These are phyloP conservation scores for Eublepharis macularius DNA, from an alignment of 2,113 vertebrate genomes.

Conservation along the genomic window DNA sequence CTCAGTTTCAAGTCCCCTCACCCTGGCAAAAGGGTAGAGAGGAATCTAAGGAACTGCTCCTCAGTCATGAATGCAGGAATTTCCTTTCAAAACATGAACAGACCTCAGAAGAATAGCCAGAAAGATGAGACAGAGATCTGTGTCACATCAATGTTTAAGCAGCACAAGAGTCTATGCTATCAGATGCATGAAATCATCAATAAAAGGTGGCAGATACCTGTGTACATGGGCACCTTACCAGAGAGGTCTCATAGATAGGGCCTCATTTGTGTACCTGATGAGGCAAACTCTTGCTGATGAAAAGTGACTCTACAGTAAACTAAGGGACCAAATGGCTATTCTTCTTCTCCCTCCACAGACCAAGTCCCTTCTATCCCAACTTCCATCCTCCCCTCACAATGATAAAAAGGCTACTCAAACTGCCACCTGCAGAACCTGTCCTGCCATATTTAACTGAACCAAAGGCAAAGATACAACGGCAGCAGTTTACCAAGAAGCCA, in stretches of 20 bases:
- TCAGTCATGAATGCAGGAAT: neutral
- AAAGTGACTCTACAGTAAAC: neutral
- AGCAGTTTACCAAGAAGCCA: neutral
- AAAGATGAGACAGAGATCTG: neutral
- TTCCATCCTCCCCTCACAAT: neutral
- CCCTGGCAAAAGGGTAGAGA: neutral
- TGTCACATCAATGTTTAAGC: neutral
- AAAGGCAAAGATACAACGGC: neutral
- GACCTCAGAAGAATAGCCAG: neutral
- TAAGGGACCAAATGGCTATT: neutral
- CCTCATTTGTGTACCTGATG: neutral
- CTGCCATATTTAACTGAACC: neutral
- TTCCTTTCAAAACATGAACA: neutral
- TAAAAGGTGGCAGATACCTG: neutral
- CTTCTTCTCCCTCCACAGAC: too few relatives aligned
- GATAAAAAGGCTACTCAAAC: neutral
- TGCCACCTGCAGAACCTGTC: neutral
- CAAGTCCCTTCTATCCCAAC: neutral
- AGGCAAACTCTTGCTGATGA: neutral
- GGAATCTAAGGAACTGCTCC: neutral
- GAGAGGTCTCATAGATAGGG: neutral
- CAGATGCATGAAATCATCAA: neutral
- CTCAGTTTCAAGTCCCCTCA: neutral
- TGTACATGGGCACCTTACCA: neutral
- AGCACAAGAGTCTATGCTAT: neutral